Percentiles rank a stretch among this genome's conserved stretches.
phyloP scores from a whole-genome alignment of 2,113 vertebrate species.

The Rhegmatorhina hoffmannsi region DNA sequence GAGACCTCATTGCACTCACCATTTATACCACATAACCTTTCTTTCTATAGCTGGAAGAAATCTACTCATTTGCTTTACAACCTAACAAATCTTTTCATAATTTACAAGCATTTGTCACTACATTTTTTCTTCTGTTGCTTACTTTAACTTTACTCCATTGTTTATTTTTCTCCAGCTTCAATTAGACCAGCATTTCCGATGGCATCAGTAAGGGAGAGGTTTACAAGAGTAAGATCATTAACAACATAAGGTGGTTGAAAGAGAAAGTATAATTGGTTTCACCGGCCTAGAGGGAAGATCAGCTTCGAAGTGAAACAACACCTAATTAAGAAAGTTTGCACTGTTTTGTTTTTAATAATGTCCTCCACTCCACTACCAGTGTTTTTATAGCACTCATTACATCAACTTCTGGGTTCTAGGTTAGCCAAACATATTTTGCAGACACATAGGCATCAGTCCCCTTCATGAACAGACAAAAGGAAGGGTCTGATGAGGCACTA shows the following conservation, averaged over 20 bases:
- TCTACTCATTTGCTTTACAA: conserved; percentile 5
- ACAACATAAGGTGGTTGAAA: conserved; percentile 14
- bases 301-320: neutral
- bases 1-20: conserved; percentile 39
- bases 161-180: conserved; percentile 16
- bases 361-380: neutral
- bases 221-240: conserved; percentile 20
- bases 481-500: neutral
- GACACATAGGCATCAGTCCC: neutral
- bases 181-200: neutral
- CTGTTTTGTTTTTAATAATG: neutral
- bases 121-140: neutral
- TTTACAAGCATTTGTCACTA: conserved; percentile 43
- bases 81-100: conserved; percentile 60
- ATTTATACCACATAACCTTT: conserved; percentile 26
- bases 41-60: neutral
- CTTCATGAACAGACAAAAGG: neutral
- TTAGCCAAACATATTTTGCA: rapidly evolving
- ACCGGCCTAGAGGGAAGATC: neutral
- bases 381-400: neutral
- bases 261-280: neutral
- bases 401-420: neutral
- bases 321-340: conserved; percentile 36
- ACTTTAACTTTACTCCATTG: conserved; percentile 1
- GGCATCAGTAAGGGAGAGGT: neutral